Percentiles rank a stretch among this genome's conserved stretches.
Evolutionary conservation across 2,888 invertebrate species (phyloP).

Genomic region (Neocrepidodera transversa): DNA sequence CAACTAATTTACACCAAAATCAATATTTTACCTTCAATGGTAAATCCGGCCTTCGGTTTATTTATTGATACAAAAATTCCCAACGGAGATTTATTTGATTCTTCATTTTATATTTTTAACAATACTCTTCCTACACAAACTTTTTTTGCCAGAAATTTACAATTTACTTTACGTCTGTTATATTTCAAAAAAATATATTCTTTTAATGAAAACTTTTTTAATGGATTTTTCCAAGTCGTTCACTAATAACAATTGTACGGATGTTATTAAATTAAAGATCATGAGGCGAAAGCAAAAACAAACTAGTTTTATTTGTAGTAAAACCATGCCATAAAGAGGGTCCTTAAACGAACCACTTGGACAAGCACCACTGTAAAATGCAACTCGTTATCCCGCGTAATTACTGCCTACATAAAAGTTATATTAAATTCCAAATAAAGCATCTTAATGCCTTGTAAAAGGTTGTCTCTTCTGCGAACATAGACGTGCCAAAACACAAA

Average conservation of each 20-base stretch:
- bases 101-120: no score
- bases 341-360: slow-evolving; percentile 37
- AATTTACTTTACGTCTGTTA: no score
- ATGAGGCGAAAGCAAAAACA: slow-evolving; percentile 19
- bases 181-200: no score
- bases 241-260: no score
- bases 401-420: slow-evolving; percentile 49
- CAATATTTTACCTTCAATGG: slow-evolving; percentile 23
- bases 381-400: slow-evolving; percentile 47
- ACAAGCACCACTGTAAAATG: slow-evolving; percentile 41
- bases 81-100: no score
- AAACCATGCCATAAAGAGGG: slow-evolving; percentile 31
- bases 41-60: slow-evolving; percentile 6
- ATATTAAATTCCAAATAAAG: slow-evolving; percentile 50
- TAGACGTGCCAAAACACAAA: no score
- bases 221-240: no score
- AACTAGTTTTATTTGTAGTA: slow-evolving; percentile 25
- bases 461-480: slow-evolving; percentile 9
- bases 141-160: no score
- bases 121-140: no score
- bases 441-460: slow-evolving; percentile 31
- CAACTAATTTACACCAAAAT: slow-evolving; percentile 17
- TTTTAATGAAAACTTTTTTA: no score
- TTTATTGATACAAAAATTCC: slow-evolving; percentile 6
- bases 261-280: slow-evolving; percentile 22